phyloP scores from a whole-genome alignment of 2,797 vertebrate genomes.

The Bryconaethiops microstoma region DNA sequence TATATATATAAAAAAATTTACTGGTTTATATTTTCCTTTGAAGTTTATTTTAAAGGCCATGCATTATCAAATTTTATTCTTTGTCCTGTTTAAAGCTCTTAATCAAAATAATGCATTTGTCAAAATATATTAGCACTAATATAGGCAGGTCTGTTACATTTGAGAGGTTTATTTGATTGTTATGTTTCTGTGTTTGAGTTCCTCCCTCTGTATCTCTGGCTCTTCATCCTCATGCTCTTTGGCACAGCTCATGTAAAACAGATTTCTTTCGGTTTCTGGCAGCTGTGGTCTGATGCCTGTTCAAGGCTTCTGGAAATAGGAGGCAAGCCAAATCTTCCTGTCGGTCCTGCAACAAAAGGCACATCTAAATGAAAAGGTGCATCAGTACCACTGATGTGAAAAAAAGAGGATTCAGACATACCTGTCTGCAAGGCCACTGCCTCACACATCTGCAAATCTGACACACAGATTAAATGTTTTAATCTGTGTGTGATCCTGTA shows the following conservation, averaged over 20 bases:
- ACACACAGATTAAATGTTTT: conserved; percentile 7
- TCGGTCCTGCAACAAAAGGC: background rate
- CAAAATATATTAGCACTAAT: background rate
- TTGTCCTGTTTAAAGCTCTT: background rate
- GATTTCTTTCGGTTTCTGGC: conserved; percentile 34
- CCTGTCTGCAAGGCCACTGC: background rate
- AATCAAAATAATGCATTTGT: too few species aligned
- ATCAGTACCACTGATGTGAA: conserved; percentile 16
- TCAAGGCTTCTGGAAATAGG: conserved; percentile 17
- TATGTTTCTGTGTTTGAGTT: background rate
- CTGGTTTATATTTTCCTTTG: background rate
- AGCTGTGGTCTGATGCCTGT: background rate
- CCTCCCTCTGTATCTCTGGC: background rate
- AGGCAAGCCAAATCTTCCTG: conserved; percentile 23
- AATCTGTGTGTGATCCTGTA: conserved; percentile 48
- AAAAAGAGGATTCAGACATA: conserved; percentile 11
- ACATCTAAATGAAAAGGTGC: background rate
- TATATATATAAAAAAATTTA: too few species aligned
- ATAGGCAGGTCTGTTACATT: background rate
- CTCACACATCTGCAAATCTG: background rate
- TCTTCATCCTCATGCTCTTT: conserved; percentile 31
- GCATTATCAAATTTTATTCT: too few species aligned
- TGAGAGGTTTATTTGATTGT: background rate
- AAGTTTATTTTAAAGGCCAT: background rate
- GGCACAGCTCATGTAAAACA: conserved; percentile 15